Evolutionary conservation across 2,113 vertebrate species (phyloP).

Genomic region (Gopherus flavomarginatus): DNA sequence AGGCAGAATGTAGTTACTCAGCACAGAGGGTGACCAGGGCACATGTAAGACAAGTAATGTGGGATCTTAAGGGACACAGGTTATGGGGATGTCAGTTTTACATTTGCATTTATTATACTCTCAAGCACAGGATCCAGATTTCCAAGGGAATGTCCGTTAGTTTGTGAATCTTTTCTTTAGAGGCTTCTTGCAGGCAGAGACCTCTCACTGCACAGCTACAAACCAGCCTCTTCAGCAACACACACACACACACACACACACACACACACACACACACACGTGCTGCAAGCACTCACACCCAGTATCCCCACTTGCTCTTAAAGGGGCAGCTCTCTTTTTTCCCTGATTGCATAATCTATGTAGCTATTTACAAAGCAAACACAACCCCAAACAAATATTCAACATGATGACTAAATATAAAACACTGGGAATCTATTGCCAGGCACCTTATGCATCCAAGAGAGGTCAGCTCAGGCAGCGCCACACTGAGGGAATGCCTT

Average conservation of each 20-base stretch:
- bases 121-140: not conserved
- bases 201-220: not conserved
- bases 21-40: not conserved
- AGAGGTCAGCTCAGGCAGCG: not conserved
- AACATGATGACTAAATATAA: not conserved
- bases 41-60: rapidly evolving
- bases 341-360: not conserved
- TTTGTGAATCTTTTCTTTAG: not conserved
- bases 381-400: not conserved
- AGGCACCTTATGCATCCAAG: constrained; percentile 32
- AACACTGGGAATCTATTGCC: constrained; percentile 22
- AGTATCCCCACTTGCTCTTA: constrained; percentile 49
- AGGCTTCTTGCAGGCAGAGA: not conserved
- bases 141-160: rapidly evolving
- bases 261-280: no score
- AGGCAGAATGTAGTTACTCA: not conserved
- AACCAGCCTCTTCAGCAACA: not conserved
- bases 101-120: not conserved
- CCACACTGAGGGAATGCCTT: not conserved
- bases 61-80: rapidly evolving
- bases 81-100: not conserved
- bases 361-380: not conserved
- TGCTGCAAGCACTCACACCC: not conserved
- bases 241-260: not conserved
- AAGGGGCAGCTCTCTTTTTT: constrained; percentile 17